Evolutionary conservation across 2,113 vertebrate species (phyloP), one percentile per base, ranked within the genome.

Genomic region (Mustela nigripes): DNA sequence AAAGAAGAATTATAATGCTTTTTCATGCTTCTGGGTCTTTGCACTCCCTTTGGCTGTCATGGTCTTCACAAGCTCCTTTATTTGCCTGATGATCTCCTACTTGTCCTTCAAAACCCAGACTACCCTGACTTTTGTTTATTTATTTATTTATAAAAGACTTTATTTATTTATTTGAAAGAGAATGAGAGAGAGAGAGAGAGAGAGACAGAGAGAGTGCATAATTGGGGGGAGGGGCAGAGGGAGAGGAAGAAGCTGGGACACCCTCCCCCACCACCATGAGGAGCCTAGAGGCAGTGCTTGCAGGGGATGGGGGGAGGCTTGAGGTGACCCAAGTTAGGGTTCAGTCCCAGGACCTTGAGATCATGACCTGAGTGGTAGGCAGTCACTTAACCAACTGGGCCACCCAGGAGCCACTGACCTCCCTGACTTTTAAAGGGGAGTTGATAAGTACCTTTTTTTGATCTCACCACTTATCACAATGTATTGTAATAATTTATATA

Each of bases 391-490:
- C 31, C 31, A 67, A 67, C 2, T 67, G 63, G 63, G 63, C 31
- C 14, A 67, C 63, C 31, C 14, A 16, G 63, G 31, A 1, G 1
- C 63, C 24, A 12, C 63, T 60, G n/a, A 6, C 45, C 53, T 74
- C 24, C 28, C 42, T 80, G 45, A 89, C 39, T 71, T 93, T 60
- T 39, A 58, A 56, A 62, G 28, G 0, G 26, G n/a, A 67, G 3
- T 28, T n/a, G 18, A 58, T 45, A 88, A 42, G 3, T 39, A 24
- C 16, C 26, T 26, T 31, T 48, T 45, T 87, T 31, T 28, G 16
- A 1, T 50, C 42, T 31, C 33, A 31, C 21, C 31, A 53, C 14
- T 31, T n/a, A n/a, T 39, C 6, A 31, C 10, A 2, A 0, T 2
- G 15, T 26, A 18, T 69, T 69, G 65, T 31, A 69, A 56, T 50